Conservation (phyloP, 2,113 vertebrate species). For the Sapajus apella region DNA sequence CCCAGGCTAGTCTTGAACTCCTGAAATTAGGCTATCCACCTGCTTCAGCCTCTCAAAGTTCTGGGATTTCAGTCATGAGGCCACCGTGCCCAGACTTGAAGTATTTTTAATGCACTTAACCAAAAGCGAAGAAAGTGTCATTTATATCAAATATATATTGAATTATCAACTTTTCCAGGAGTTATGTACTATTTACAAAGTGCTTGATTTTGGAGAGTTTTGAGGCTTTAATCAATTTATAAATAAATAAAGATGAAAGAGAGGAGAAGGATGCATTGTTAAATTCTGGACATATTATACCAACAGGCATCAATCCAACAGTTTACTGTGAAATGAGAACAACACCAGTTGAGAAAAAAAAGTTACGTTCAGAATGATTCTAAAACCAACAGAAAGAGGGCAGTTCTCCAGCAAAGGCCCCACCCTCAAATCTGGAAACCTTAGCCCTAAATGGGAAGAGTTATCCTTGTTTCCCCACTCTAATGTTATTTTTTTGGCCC, state of each 20-base stretch:
- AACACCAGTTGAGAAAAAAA: background rate
- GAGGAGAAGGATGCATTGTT: background rate
- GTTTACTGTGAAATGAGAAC: background rate
- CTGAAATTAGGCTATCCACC: too few species aligned
- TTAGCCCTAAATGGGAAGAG: too few species aligned
- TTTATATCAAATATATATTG: background rate
- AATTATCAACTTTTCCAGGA: background rate
- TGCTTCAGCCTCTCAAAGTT: too few species aligned
- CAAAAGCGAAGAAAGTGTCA: background rate
- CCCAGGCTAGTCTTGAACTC: too few species aligned
- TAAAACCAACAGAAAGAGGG: too few species aligned
- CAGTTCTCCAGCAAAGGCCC: too few species aligned
- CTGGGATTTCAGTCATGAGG: too few species aligned
- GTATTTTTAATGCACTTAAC: background rate
- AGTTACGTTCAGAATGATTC: background rate
- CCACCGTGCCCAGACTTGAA: too few species aligned
- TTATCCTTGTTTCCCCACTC: too few species aligned
- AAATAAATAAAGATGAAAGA: background rate
- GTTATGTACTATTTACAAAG: background rate
- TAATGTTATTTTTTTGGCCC: too few species aligned
- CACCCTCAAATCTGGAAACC: too few species aligned
- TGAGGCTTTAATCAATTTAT: background rate
- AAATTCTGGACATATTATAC: background rate
- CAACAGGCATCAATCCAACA: background rate
- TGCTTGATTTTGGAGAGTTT: background rate